A percentile compares a stretch with the other conserved stretches of the same genome.
Evolutionary conservation across 2,113 vertebrate species (phyloP).

Genomic region (Bambusicola thoracicus): DNA sequence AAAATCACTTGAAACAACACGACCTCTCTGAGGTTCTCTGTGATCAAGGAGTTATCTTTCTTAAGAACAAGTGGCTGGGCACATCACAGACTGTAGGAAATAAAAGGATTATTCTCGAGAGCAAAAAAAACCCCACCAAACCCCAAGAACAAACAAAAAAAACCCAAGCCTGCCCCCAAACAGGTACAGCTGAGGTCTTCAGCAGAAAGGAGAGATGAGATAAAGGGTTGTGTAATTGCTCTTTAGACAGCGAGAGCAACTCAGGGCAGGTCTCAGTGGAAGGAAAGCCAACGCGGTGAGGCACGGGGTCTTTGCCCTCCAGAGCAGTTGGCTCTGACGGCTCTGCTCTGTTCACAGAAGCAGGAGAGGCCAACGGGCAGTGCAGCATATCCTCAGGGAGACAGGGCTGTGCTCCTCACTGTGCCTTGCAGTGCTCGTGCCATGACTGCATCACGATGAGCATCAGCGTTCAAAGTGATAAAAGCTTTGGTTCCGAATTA

Average conservation of each 20-base stretch:
- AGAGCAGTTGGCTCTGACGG: background rate
- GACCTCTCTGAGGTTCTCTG: background rate
- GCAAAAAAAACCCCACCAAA: background rate
- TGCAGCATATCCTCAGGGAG: background rate
- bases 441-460: background rate
- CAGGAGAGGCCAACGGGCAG: background rate
- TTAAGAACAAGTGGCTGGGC: background rate
- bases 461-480: rapidly evolving
- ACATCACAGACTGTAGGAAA: background rate
- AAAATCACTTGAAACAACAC: background rate
- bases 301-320: background rate
- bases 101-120: background rate
- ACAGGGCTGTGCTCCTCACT: background rate
- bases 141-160: background rate
- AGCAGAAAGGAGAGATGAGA: background rate
- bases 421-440: background rate
- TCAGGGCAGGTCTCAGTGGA: background rate
- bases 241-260: background rate
- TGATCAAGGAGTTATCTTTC: background rate
- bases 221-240: background rate
- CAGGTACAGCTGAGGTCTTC: background rate
- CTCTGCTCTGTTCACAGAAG: background rate
- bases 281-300: background rate
- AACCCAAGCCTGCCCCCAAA: background rate
- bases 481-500: background rate